Percentiles rank a stretch among this genome's conserved stretches.
Evolutionary conservation across 2,888 invertebrate genomes (phyloP).

Genomic region (Diarsia brunnea): DNA sequence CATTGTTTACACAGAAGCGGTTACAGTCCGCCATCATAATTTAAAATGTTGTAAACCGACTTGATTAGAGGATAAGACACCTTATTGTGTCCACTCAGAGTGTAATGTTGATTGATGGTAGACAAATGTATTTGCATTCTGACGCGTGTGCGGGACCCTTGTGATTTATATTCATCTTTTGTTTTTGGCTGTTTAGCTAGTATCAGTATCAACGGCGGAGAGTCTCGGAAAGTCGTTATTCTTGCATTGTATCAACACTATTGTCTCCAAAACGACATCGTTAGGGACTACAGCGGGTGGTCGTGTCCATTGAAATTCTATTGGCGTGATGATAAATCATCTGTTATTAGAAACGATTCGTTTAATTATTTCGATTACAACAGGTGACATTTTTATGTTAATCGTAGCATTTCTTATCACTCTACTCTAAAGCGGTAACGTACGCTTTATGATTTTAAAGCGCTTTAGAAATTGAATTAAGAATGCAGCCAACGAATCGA

Average conservation of each 20-base stretch:
- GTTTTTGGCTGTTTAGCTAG: conserved; percentile 89
- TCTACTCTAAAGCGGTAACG: conserved; percentile 31
- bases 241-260: conserved; percentile 88
- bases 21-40: conserved; percentile 74
- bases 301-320: conserved; percentile 88
- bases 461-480: conserved; percentile 49
- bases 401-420: conserved; percentile 58
- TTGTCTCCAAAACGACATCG: conserved; percentile 88
- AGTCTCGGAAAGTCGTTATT: conserved; percentile 88
- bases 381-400: conserved; percentile 74
- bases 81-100: conserved; percentile 68
- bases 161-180: conserved; percentile 90
- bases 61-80: conserved; percentile 40
- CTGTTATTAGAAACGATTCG: conserved; percentile 79
- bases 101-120: conserved; percentile 59
- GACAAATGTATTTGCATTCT: conserved; percentile 74
- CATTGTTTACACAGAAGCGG: conserved; percentile 88
- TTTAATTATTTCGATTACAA: conserved; percentile 82
- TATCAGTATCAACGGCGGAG: conserved; percentile 84
- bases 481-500: conserved; percentile 31
- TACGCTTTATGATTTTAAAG: conserved; percentile 50
- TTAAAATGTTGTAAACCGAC: conserved; percentile 56
- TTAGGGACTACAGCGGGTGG: conserved; percentile 89
- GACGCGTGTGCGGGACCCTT: conserved; percentile 78
- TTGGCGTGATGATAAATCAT: conserved; percentile 87